Base-by-base conservation (phyloP, 2,888 invertebrate species). In the Geotrupes spiniger region DNA sequence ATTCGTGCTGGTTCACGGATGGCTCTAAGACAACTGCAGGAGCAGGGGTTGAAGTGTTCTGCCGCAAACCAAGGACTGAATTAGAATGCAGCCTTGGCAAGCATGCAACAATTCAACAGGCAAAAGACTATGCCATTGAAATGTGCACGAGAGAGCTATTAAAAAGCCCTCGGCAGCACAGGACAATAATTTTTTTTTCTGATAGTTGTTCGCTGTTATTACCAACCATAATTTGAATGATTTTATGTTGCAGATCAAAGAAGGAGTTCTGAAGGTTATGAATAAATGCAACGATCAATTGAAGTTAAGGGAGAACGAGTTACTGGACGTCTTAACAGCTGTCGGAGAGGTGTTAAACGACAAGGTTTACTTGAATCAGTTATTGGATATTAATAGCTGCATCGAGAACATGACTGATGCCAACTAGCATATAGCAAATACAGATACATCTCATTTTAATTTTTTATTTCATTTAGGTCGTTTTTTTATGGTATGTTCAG, bases 301-400 rank as follows among this genome's bases (percentile, higher is more conserved):
- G 72, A 84, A 85, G 65, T 79, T 89, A 72, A 62, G 70, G 14
- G 76, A 79, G 39, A 76, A 79, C 50, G 80, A 82, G 53, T 75
- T 92, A 36, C 73, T 81, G 42, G 73, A 76, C 49, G 77, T 85
- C 48, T 76, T 92, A 53, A 77, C 77, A 60, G 79, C 81, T 48
- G 74, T 90, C 43, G 82, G 86, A 12, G 77, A 76, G 52, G 80
- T 89, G 42, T 78, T 90, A 65, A 74, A 79, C 40, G 85, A 92
- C 71, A 79, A 82, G 59, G 74, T 79, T 50, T 93, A 89, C 70
- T 78, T 90, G 61, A 79, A 79, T 40, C 89, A 91, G 72, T 76
- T 89, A 64, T 75, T 90, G 57, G 81, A 83, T 60, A 88, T 92
- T 65, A 92, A 93, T 74, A 80, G 85, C 55, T 84, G 85, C 66